Evolutionary conservation across 2,888 invertebrate species (phyloP), one percentile per base, ranked within the genome.

Genomic region (Neoitamus cyanurus): DNA sequence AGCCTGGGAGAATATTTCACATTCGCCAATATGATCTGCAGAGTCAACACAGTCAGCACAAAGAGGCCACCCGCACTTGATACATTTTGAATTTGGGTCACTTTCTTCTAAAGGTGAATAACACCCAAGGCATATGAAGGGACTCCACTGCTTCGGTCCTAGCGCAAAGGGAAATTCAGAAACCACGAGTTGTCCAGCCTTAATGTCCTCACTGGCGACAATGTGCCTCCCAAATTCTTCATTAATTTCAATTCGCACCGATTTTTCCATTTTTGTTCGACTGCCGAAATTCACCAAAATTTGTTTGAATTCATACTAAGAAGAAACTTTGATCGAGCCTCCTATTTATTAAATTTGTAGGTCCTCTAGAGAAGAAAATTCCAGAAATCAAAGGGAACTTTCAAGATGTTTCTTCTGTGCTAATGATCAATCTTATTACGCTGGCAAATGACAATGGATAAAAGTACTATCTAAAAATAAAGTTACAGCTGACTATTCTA

Each of bases 141-240:
- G 93, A 83, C 93, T 93, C 88, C 94, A 94, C 88, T 94, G 93
- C 92, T 97, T 97, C 0, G 97, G 97, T 34, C 97, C 97, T 87
- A 94, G 93, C 7, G 94, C 94, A 88, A 96, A 94, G 1, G 97
- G 96, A 37, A 91, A 89, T 89, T 96, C 96, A 48, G 93, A 92
- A 87, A 96, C 93, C 86, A 97, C 94, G 85, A 95, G 90, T 88
- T 96, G 95, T 0, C 96, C 96, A n/a, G 94, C 91, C 85, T 93
- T 92, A 86, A 97, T 92, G 88, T 94, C 92, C 88, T 94, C 93
- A 68, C 92, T 92, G 3, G 96, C 94, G 2, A 95, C 93, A 86
- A 95, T 93, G 90, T 94, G 95, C 85, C 96, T 93, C 77, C 96
- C 96, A 70, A 94, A 93, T 90, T 93, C 92, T 69, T 94, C 93